Evolutionary conservation across 1,140 invertebrate species (phyloP), one percentile per base, ranked within the genome.

Genomic region (Wiebesia pumilae): DNA sequence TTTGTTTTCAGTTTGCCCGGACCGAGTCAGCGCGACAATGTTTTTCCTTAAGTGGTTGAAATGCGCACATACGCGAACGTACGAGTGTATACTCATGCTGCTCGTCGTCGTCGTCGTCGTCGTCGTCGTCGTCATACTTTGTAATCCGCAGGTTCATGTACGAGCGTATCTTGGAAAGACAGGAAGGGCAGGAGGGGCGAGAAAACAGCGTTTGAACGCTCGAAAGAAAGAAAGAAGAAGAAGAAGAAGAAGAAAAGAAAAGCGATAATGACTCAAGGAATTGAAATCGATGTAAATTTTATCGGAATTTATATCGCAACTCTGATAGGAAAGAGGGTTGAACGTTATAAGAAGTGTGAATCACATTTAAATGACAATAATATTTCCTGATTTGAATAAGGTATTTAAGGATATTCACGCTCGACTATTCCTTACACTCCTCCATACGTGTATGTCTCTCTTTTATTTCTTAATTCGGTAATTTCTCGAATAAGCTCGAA

Each of bases 21-120:
- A 3, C 16, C 77, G 77, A 79, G 47, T 79, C 47, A 54, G 47
- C 51, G 43, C 51, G 43, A 79, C 33, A 58, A 58, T 58, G 30
- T 83, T 71, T 83, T 83, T 83, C 67, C 81, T 73, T 81, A 67
- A 47, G 24, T 81, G 33, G 80, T 33, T 65, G 40, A 80, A 54
- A 27, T 38, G 35, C 19, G 51, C 79, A 40, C 58, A 54, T 35
- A 24, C 14, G 30, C 54, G 27, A 51, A 79, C 19, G 14, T 58
- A 33, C n/a, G n/a, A n/a, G n/a, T n/a, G n/a, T 14, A 58, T 58
- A 35, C 30, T 40, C 54, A 40, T 16, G 33, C 47, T 81, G 3
- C 24, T 16, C 24, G n/a, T 81, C 33, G 40, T 65, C 58, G 24
- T 21, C n/a, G 35, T 16, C 24, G n/a, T 81, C 33, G 40, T 65